A percentile compares a stretch with the other conserved stretches of the same genome.
These are phyloP conservation scores for Podilymbus podiceps DNA, from an alignment of 2,113 vertebrate species.

Conservation along the genomic window DNA sequence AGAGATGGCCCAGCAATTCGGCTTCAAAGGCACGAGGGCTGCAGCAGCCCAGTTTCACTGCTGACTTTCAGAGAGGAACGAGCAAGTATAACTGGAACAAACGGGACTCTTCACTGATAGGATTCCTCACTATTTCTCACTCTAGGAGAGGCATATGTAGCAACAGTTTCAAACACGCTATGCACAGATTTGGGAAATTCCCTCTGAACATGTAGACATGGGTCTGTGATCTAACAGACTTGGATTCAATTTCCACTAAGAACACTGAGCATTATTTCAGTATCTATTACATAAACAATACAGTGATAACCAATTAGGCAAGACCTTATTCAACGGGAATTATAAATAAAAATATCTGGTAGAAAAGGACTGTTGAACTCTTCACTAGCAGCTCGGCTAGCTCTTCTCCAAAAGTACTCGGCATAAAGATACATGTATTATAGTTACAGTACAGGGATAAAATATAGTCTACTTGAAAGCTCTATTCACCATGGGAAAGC, in stretches of 20 bases:
- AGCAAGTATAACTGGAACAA: not conserved
- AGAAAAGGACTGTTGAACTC: not conserved
- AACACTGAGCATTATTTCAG: not conserved
- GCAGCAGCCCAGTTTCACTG: not conserved
- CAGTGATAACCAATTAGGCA: not conserved
- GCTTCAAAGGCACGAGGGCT: not conserved
- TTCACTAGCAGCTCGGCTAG: not conserved
- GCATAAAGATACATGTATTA: not conserved
- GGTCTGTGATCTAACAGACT: not conserved
- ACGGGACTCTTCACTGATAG: not conserved
- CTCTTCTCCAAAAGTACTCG: not conserved
- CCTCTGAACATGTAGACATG: not conserved
- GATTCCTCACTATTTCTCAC: not conserved
- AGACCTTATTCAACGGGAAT: not conserved
- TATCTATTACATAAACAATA: not conserved
- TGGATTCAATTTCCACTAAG: not conserved
- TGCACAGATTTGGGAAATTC: not conserved
- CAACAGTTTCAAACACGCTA: not conserved
- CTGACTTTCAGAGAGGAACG: not conserved
- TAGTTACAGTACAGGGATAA: not conserved
- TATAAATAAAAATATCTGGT: not conserved
- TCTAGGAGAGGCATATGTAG: not conserved
- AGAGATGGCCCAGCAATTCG: not conserved
- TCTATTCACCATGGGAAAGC: conserved; percentile 11
- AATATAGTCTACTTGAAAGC: not conserved